phyloP scores from a whole-genome alignment of 2,797 vertebrate species.

The Sciurus carolinensis region DNA sequence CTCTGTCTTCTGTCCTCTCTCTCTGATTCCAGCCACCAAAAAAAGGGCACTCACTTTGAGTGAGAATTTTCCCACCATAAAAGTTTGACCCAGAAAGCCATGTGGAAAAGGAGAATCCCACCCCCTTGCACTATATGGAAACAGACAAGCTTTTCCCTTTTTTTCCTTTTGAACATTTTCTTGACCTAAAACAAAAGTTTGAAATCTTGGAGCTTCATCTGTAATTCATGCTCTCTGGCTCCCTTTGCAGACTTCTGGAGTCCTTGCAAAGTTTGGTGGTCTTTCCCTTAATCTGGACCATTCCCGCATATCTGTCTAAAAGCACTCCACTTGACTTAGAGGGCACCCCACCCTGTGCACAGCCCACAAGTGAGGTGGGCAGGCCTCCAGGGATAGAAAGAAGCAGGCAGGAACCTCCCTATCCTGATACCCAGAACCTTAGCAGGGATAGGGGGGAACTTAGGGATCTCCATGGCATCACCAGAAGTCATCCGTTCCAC shows the following conservation, averaged over 20 bases:
- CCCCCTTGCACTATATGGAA: constrained; percentile 48
- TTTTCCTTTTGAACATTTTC: constrained; percentile 54
- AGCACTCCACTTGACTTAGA: constrained; percentile 51
- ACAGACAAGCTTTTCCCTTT: constrained; percentile 54
- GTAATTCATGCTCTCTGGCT: background rate
- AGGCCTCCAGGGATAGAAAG: background rate
- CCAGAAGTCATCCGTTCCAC: background rate
- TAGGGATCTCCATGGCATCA: background rate
- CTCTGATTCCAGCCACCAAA: constrained; percentile 85
- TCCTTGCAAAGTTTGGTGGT: constrained; percentile 54
- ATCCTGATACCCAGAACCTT: background rate
- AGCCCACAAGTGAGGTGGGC: background rate
- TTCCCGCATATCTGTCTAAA: constrained; percentile 22
- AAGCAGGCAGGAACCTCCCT: background rate
- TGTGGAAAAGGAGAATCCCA: constrained; percentile 62
- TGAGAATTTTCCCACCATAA: constrained; percentile 84
- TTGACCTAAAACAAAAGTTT: constrained; percentile 64
- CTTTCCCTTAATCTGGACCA: constrained; percentile 54
- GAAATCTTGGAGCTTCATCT: constrained; percentile 54
- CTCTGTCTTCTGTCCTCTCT: constrained; percentile 85
- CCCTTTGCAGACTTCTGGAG: constrained; percentile 50
- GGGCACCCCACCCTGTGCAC: background rate
- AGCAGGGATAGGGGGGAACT: background rate
- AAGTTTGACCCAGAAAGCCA: constrained; percentile 58
- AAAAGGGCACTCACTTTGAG: constrained; percentile 84